A percentile compares a stretch with the other conserved stretches of the same genome.
phyloP scores from a whole-genome alignment of 2,888 invertebrate genomes.

The Polydrusus cervinus region DNA sequence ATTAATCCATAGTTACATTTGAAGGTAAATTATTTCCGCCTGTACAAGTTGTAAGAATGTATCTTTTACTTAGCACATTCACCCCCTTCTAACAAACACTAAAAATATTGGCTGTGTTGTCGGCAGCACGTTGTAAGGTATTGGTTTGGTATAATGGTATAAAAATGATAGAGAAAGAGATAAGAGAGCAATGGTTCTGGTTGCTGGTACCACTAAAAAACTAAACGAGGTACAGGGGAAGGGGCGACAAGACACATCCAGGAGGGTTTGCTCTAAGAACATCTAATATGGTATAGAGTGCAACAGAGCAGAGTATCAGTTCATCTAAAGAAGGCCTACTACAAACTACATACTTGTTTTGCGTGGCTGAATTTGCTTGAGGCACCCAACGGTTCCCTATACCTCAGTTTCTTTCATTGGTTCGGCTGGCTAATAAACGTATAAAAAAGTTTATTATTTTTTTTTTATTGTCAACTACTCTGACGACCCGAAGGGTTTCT shows the following conservation, averaged over 20 bases:
- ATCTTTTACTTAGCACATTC: slow-evolving; percentile 34
- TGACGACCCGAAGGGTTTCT: neutral
- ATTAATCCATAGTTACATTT: too few relatives aligned
- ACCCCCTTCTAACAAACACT: slow-evolving; percentile 29
- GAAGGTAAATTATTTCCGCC: too few relatives aligned
- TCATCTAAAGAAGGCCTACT: slow-evolving; percentile 70
- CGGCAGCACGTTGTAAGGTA: slow-evolving; percentile 56
- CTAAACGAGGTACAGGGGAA: slow-evolving; percentile 64
- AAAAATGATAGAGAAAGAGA: slow-evolving; percentile 48
- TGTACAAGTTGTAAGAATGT: slow-evolving; percentile 21
- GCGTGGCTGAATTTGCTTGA: slow-evolving; percentile 76
- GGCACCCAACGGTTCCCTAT: slow-evolving; percentile 76
- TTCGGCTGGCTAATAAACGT: slow-evolving; percentile 81
- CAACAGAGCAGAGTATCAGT: slow-evolving; percentile 67
- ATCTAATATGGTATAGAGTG: slow-evolving; percentile 62
- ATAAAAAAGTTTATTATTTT: slow-evolving; percentile 65
- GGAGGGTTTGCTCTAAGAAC: slow-evolving; percentile 66
- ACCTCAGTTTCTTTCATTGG: slow-evolving; percentile 85
- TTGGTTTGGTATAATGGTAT: slow-evolving; percentile 44
- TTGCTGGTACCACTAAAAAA: slow-evolving; percentile 50
- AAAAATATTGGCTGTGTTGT: slow-evolving; percentile 69
- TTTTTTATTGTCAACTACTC: neutral
- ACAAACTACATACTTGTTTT: slow-evolving; percentile 77
- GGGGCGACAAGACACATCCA: slow-evolving; percentile 66
- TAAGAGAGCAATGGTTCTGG: slow-evolving; percentile 39